These are phyloP conservation scores for Drosophila subquinaria DNA, from an alignment of 2,888 invertebrate species.

Conservation along the genomic window DNA sequence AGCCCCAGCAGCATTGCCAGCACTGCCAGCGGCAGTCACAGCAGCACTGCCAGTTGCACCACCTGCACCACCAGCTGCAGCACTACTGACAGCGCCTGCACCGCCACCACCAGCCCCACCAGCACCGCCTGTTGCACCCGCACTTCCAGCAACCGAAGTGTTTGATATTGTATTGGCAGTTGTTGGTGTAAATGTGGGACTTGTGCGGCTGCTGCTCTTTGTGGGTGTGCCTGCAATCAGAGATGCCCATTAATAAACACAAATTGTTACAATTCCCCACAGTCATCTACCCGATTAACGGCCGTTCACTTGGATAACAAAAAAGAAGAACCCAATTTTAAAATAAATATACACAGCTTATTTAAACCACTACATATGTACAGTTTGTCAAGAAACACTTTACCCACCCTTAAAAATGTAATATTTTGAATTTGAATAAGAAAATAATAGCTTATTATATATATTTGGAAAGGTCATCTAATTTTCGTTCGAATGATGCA, in stretches of 20 bases:
- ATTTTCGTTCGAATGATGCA: too few relatives aligned
- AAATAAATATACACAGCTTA: too few relatives aligned
- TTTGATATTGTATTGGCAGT: slow-evolving; percentile 84
- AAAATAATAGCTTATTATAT: too few relatives aligned
- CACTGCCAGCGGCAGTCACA: neutral
- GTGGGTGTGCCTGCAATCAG: slow-evolving; percentile 88
- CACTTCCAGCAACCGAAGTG: slow-evolving; percentile 65
- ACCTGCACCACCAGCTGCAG: slow-evolving; percentile 22
- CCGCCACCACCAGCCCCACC: slow-evolving; percentile 9
- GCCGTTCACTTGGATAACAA: too few relatives aligned
- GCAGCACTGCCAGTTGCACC: slow-evolving; percentile 44
- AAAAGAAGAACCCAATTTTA: too few relatives aligned
- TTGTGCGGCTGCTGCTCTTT: slow-evolving; percentile 91
- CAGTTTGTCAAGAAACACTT: too few relatives aligned
- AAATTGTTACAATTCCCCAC: neutral
- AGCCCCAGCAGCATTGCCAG: slow-evolving; percentile 5
- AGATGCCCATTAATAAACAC: neutral
- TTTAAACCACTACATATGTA: too few relatives aligned
- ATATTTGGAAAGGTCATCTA: too few relatives aligned
- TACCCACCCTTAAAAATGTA: too few relatives aligned
- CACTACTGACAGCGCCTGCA: slow-evolving; percentile 35
- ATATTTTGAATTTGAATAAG: too few relatives aligned
- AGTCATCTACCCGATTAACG: too few relatives aligned
- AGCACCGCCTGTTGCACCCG: slow-evolving; percentile 32
- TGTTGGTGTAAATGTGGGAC: slow-evolving; percentile 89